Evolutionary conservation across 2,113 vertebrate genomes (phyloP).

Genomic region (Ariopsis seemanni): DNA sequence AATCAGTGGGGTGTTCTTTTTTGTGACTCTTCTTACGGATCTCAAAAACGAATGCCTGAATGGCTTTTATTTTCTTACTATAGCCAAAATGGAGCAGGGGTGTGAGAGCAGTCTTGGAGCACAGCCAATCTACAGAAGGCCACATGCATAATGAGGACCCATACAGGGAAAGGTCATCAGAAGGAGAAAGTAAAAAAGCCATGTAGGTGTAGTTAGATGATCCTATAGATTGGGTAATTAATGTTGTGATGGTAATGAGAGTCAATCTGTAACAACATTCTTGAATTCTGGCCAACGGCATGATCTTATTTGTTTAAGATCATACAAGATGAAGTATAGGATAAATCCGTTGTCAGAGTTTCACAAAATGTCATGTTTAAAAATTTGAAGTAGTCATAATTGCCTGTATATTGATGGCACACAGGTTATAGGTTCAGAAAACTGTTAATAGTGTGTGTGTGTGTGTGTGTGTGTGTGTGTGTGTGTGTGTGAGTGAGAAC

Average conservation of each 20-base stretch:
- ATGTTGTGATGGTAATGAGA: background rate
- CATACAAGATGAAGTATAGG: background rate
- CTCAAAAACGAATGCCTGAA: background rate
- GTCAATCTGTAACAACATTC: background rate
- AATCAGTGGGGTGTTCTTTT: background rate
- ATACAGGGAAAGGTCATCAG: constrained; percentile 16
- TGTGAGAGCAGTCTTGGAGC: constrained; percentile 11
- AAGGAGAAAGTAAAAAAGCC: constrained; percentile 17
- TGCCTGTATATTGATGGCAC: background rate
- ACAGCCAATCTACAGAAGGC: constrained; percentile 34
- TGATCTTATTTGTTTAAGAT: constrained; percentile 2
- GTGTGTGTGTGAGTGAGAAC: background rate
- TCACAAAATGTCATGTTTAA: background rate
- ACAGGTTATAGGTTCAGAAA: background rate
- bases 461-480: background rate
- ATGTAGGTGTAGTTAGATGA: background rate
- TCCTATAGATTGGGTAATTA: background rate
- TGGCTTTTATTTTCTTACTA: background rate
- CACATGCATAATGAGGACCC: background rate
- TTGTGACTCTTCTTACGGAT: background rate
- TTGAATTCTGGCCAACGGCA: background rate
- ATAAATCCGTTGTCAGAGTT: background rate
- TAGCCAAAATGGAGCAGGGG: background rate
- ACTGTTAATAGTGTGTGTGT: background rate
- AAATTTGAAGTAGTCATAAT: background rate